Conservation (phyloP, 2,888 invertebrate species). For the Drosophila atripex region DNA sequence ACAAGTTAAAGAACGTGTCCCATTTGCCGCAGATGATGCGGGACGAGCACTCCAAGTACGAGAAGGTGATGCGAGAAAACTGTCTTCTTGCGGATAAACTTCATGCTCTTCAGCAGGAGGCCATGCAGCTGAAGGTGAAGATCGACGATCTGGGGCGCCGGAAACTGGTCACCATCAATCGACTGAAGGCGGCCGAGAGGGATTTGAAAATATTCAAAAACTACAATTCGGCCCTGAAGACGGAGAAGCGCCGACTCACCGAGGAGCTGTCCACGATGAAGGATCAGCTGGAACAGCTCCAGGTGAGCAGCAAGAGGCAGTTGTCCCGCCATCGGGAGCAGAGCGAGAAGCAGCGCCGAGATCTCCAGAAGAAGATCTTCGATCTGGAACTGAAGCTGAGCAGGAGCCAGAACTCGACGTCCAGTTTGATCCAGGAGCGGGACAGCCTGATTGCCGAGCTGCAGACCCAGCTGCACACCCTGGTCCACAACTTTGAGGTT, state of each 20-base stretch:
- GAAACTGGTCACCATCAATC: conserved; percentile 69
- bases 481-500: conserved; percentile 82
- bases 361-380: conserved; percentile 80
- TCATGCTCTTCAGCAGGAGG: conserved; percentile 69
- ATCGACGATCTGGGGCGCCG: conserved; percentile 80
- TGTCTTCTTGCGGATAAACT: conserved; percentile 73
- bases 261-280: conserved; percentile 72
- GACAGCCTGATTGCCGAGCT: conserved; percentile 82
- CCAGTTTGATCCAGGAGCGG: conserved; percentile 80
- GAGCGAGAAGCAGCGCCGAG: conserved; percentile 79
- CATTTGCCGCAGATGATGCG: conserved; percentile 79
- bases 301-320: conserved; percentile 75
- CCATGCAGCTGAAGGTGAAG: conserved; percentile 67
- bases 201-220: conserved; percentile 81
- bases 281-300: conserved; percentile 74
- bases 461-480: conserved; percentile 80
- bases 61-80: conserved; percentile 78
- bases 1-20: conserved; percentile 77
- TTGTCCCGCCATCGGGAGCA: conserved; percentile 81
- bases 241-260: conserved; percentile 78
- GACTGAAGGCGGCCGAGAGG: conserved; percentile 76
- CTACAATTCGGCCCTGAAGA: conserved; percentile 76
- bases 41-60: conserved; percentile 78
- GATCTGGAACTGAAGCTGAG: conserved; percentile 82
- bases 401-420: conserved; percentile 81